Conservation (phyloP, 2,113 vertebrate species). For the Pachycephala philippinensis region DNA sequence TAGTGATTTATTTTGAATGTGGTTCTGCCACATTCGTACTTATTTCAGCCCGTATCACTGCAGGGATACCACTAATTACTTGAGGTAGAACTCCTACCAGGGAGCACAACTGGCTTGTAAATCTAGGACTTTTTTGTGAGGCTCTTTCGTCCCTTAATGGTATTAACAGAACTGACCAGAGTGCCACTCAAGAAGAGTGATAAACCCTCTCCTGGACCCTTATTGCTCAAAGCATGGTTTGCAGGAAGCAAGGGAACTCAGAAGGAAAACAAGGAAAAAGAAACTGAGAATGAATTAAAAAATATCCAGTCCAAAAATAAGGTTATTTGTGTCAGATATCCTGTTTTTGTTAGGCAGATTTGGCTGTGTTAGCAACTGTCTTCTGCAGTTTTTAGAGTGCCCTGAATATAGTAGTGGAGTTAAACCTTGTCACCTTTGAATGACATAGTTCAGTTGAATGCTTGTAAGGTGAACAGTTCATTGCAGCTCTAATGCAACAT, state of each 20-base stretch:
- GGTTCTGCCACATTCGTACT: background rate
- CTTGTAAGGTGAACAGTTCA: slow-evolving; percentile 55
- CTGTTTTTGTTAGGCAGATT: background rate
- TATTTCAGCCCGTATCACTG: background rate
- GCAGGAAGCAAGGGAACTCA: background rate
- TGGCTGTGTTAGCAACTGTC: background rate
- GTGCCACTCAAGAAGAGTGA: background rate
- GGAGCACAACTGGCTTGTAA: background rate
- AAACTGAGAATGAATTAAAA: background rate
- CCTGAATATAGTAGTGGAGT: background rate
- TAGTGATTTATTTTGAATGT: background rate
- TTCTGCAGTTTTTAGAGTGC: background rate
- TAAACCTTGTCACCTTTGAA: slow-evolving; percentile 50
- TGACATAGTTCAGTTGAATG: slow-evolving; percentile 19
- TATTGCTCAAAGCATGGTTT: background rate
- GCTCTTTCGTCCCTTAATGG: background rate
- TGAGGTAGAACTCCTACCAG: background rate
- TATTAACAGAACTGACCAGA: background rate
- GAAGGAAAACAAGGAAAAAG: background rate
- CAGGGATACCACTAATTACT: background rate
- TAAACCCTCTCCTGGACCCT: background rate
- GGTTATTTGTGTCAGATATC: background rate
- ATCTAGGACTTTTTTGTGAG: background rate
- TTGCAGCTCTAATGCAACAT: slow-evolving; percentile 8
- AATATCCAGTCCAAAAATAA: background rate